phyloP scores from a whole-genome alignment of 2,888 invertebrate species.

The Caenorhabditis becei region DNA sequence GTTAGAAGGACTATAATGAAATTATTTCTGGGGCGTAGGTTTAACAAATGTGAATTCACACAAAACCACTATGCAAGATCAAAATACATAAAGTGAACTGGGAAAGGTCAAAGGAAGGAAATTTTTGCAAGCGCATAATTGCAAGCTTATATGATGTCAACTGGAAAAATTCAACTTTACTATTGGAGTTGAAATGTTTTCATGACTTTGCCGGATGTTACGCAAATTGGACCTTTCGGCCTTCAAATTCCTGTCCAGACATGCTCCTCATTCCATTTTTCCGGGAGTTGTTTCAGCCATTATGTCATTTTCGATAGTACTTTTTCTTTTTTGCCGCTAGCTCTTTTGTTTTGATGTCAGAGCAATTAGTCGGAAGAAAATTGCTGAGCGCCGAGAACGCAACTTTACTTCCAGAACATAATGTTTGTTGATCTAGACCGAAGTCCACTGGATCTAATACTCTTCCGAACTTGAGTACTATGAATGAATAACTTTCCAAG shows the following conservation, averaged over 20 bases:
- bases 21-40: neutral
- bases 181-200: no score
- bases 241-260: neutral
- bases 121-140: neutral
- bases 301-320: no score
- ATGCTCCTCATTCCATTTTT: no score
- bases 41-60: neutral
- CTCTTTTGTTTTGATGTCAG: constrained; percentile 7
- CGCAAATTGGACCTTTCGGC: no score
- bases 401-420: neutral
- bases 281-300: no score
- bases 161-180: no score
- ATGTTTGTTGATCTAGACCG: neutral
- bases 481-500: no score
- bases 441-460: neutral
- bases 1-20: neutral
- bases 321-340: neutral
- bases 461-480: no score
- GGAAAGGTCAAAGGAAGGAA: neutral
- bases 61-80: neutral
- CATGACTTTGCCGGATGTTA: no score
- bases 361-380: constrained; percentile 3
- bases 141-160: neutral
- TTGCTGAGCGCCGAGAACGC: neutral
- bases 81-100: neutral